Evolutionary conservation across 2,113 vertebrate species (phyloP).

Genomic region (Etia nguti): DNA sequence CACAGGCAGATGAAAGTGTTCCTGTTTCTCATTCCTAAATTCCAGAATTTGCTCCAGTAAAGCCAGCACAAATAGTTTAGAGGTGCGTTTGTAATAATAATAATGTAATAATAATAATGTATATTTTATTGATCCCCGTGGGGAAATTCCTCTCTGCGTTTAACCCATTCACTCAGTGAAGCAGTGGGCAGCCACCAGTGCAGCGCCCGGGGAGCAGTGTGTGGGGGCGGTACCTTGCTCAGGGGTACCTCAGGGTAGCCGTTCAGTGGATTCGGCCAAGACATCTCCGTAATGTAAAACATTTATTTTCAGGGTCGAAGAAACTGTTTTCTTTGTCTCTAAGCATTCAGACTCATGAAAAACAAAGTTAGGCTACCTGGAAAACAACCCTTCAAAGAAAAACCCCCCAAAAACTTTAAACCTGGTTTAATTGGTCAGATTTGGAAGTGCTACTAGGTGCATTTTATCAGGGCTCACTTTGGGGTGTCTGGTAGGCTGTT

Average conservation of each 20-base stretch:
- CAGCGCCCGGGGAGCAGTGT: too few species aligned
- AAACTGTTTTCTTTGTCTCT: neutral
- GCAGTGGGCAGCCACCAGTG: too few species aligned
- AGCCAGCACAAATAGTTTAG: neutral
- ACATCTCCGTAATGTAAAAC: neutral
- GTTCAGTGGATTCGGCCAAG: too few species aligned
- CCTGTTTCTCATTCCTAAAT: neutral
- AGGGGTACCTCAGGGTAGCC: too few species aligned
- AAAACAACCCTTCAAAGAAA: neutral
- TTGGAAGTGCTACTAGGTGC: neutral
- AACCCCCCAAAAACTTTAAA: neutral
- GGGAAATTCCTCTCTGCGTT: too few species aligned
- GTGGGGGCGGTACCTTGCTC: too few species aligned
- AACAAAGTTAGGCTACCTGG: neutral
- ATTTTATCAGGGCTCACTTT: neutral
- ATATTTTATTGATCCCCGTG: too few species aligned
- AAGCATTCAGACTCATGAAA: neutral
- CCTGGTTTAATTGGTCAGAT: neutral
- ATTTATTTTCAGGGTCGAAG: neutral
- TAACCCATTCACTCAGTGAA: too few species aligned
- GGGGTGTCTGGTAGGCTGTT: fast-evolving
- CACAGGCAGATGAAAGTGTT: neutral
- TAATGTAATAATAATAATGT: too few species aligned
- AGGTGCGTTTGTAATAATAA: neutral
- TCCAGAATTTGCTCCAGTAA: neutral